Evolutionary conservation across 2,888 invertebrate genomes (phyloP), one percentile per base, ranked within the genome.

Genomic region (Plagiodera versicolora): DNA sequence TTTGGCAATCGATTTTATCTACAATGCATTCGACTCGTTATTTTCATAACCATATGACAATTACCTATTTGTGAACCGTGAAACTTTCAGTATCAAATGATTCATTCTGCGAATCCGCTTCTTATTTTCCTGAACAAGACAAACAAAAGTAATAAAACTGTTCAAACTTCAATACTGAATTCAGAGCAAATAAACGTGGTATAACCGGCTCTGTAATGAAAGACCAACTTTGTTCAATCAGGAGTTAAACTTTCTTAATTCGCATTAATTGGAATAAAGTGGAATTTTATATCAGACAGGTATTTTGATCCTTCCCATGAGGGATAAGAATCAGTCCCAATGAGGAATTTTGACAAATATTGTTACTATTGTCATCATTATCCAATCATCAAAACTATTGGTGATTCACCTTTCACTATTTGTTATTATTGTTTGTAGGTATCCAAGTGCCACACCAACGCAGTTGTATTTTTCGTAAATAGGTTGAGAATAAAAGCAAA

Each of bases 181-280:
- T 70, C 67, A 67, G 70, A 66, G 69, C 70, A 70, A 71, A 71
- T 68, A 69, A 70, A 64, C 63, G 67, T 64, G 66, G 61, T 67
- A 63, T 61, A 64, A 58, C 65, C 62, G 64, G 67, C 64, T 68
- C 68, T 67, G 63, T 71, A 69, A 71, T 71, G 68, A 70, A 68
- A 70, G 65, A 69, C 66, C 66, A 67, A 68, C 68, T 69, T 70
- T 70, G 70, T 71, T 70, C 69, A 71, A 70, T 70, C 71, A 71
- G 65, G 66, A 67, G 66, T 66, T 69, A 65, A 71, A 71, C 68
- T 71, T 71, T 71, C 66, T 66, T 68, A 67, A 70, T 70, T 69
- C 70, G 68, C 67, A 71, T 71, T 71, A 69, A 71, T 71, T 71
- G 71, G 64, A 68, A 69, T 66, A 64, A 67, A 70, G 60, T 65